Conservation (phyloP, 1,140 invertebrate genomes). For the Drosophila auraria region DNA sequence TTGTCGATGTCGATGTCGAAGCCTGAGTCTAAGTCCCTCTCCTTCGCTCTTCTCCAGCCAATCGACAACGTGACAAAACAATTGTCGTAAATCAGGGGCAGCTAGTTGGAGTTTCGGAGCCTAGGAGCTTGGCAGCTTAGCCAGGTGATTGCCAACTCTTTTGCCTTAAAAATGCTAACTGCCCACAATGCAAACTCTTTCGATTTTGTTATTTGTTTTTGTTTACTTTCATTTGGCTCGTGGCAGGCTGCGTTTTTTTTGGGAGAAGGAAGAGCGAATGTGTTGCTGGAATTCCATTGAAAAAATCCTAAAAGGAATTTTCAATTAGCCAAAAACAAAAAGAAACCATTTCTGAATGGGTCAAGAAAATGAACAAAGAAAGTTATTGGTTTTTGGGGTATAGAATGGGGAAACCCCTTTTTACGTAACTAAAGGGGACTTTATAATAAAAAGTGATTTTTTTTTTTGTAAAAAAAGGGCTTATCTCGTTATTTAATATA, state of each 20-base stretch:
- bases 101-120: slow-evolving; percentile 44
- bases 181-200: slow-evolving; percentile 57
- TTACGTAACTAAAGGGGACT: neutral
- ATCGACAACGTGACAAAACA: slow-evolving; percentile 76
- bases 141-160: slow-evolving; percentile 45
- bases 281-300: slow-evolving; percentile 50
- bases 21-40: neutral
- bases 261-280: slow-evolving; percentile 12
- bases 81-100: slow-evolving; percentile 78
- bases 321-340: slow-evolving; percentile 51
- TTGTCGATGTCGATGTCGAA: neutral
- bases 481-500: too few relatives aligned
- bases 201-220: slow-evolving; percentile 40
- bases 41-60: slow-evolving; percentile 6
- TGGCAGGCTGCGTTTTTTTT: slow-evolving; percentile 45
- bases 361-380: neutral
- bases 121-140: neutral
- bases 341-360: slow-evolving; percentile 14
- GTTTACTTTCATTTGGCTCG: slow-evolving; percentile 79
- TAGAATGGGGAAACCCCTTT: neutral
- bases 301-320: slow-evolving; percentile 44
- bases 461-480: too few relatives aligned
- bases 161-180: slow-evolving; percentile 46
- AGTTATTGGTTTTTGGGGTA: neutral
- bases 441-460: too few relatives aligned